phyloP scores from a whole-genome alignment of 2,888 invertebrate genomes.

The Amiota communis region DNA sequence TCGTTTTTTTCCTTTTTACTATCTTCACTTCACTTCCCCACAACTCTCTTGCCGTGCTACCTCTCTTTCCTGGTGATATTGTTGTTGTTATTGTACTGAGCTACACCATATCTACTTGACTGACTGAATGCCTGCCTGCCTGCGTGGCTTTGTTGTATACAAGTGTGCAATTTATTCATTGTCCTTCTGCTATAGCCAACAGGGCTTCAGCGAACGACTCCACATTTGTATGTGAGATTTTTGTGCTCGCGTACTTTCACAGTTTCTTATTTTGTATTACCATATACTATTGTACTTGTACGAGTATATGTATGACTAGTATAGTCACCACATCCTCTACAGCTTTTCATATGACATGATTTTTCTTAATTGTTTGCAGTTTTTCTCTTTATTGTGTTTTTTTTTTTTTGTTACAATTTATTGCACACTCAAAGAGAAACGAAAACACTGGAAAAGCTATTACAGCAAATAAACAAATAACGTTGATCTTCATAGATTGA shows the following conservation, averaged over 20 bases:
- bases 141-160: background rate
- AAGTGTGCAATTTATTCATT: conserved; percentile 12
- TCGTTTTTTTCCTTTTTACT: conserved; percentile 3
- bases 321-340: background rate
- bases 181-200: background rate
- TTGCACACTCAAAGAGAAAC: background rate
- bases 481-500: too few species aligned
- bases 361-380: conserved; percentile 17
- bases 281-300: too few species aligned
- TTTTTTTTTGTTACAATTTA: background rate
- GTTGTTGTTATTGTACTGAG: too few species aligned
- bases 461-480: too few species aligned
- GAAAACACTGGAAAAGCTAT: too few species aligned
- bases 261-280: background rate
- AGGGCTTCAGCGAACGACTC: background rate
- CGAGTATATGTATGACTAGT: too few species aligned
- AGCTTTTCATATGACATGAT: background rate
- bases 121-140: background rate
- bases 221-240: background rate
- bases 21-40: background rate
- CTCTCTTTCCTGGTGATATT: too few species aligned
- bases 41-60: background rate
- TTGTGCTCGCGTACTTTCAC: background rate
- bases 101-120: background rate
- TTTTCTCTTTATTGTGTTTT: background rate